phyloP scores from a whole-genome alignment of 2,797 vertebrate genomes.

The Typhlichthys subterraneus region DNA sequence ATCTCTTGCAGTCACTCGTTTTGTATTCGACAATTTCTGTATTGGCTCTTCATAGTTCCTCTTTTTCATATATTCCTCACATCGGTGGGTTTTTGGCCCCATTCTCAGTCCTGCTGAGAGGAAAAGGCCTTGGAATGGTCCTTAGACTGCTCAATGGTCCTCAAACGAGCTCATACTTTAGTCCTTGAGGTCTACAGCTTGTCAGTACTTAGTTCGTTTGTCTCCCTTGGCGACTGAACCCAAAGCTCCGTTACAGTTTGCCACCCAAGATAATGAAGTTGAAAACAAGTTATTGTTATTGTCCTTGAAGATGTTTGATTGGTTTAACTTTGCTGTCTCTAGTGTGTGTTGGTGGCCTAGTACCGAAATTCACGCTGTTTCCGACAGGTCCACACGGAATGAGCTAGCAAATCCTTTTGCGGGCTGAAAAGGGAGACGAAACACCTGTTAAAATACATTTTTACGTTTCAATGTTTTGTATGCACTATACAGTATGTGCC shows the following conservation, averaged over 20 bases:
- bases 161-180: constrained; percentile 1
- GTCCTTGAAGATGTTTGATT: constrained; percentile 50
- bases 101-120: constrained; percentile 99
- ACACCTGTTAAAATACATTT: constrained; percentile 62
- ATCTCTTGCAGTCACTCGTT: constrained; percentile 23
- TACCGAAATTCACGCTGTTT: constrained; percentile 95
- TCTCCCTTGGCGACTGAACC: constrained; percentile 78
- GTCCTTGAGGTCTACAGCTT: constrained; percentile 60
- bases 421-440: constrained; percentile 87
- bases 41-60: constrained; percentile 16
- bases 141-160: constrained; percentile 24
- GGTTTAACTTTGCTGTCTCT: constrained; percentile 57
- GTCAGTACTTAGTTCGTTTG: constrained; percentile 74
- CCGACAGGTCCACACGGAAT: constrained; percentile 93
- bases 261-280: constrained; percentile 91
- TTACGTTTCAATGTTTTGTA: constrained; percentile 49
- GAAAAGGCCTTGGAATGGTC: constrained; percentile 84
- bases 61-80: constrained; percentile 62
- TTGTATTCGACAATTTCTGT: constrained; percentile 42
- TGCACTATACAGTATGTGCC: constrained; percentile 52
- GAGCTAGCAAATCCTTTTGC: constrained; percentile 99
- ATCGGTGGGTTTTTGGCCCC: constrained; percentile 78
- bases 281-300: constrained; percentile 86
- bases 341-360: constrained; percentile 77
- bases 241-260: constrained; percentile 84